phyloP scores from a whole-genome alignment of 2,888 invertebrate genomes.

The Polyploca ridens region DNA sequence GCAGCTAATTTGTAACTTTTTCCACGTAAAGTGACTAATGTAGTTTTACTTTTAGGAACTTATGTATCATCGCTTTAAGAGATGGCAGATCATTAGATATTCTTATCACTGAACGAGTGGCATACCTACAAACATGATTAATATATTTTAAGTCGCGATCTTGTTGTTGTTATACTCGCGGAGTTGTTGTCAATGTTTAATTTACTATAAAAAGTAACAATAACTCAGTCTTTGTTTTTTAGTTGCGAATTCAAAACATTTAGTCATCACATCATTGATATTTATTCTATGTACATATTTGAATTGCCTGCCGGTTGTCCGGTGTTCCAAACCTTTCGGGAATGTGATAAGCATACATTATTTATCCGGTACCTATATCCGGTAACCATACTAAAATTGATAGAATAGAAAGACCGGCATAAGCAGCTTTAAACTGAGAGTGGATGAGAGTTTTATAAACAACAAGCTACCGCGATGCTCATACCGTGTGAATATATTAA shows the following conservation, averaged over 20 bases:
- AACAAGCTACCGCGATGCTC: not conserved
- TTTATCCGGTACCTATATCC: not conserved
- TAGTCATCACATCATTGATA: not conserved
- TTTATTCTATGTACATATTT: not conserved
- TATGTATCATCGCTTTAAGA: not conserved
- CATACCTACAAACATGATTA: not conserved
- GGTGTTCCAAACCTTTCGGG: slow-evolving; percentile 1
- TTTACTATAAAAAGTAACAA: slow-evolving; percentile 8
- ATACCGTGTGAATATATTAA: slow-evolving; percentile 17
- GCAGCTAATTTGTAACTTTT: not conserved
- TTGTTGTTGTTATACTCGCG: not conserved
- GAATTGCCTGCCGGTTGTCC: too few relatives aligned
- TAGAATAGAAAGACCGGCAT: not conserved
- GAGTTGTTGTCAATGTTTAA: slow-evolving; percentile 9
- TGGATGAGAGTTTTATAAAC: too few relatives aligned
- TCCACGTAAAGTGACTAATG: slow-evolving; percentile 31
- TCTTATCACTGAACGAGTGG: not conserved
- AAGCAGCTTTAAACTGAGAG: too few relatives aligned
- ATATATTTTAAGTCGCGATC: not conserved
- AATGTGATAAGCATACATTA: not conserved
- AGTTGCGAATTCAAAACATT: slow-evolving; percentile 7
- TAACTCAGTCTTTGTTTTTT: slow-evolving; percentile 1
- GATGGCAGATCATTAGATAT: not conserved
- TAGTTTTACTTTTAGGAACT: slow-evolving; percentile 14
- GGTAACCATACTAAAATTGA: not conserved